A percentile compares a stretch with the other conserved stretches of the same genome.
phyloP scores from a whole-genome alignment of 2,797 vertebrate genomes.

The Limnodromus scolopaceus region DNA sequence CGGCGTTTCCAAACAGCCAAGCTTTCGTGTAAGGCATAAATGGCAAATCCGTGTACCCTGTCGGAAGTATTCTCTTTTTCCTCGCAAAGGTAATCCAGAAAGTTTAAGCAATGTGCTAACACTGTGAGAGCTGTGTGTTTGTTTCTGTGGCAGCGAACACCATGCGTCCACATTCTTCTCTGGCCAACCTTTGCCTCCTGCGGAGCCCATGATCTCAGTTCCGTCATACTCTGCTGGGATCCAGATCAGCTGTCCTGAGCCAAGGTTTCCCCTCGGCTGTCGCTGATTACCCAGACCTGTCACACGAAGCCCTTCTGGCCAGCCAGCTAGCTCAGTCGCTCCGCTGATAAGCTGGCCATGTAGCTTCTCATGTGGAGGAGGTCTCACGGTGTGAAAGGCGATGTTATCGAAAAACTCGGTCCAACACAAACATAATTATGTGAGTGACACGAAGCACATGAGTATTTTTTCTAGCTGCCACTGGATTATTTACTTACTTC shows the following conservation, averaged over 20 bases:
- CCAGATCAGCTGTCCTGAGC: not conserved
- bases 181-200: not conserved
- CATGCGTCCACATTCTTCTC: rapidly evolving
- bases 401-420: not conserved
- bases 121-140: not conserved
- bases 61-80: not conserved
- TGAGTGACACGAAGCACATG: not conserved
- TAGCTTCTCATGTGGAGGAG: not conserved
- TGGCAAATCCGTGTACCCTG: not conserved
- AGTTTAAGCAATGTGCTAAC: not conserved
- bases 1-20: not conserved
- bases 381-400: not conserved
- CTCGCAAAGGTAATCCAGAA: not conserved
- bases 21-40: not conserved
- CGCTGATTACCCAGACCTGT: not conserved
- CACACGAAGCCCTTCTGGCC: not conserved
- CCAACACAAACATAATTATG: constrained; percentile 15
- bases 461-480: constrained; percentile 9
- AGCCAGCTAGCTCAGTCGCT: not conserved
- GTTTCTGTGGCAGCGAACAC: not conserved
- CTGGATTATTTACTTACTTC: not conserved
- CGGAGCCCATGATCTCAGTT: not conserved
- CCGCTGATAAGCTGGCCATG: not conserved
- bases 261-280: not conserved
- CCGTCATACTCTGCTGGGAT: not conserved